Conservation (phyloP, 2,888 invertebrate species). For the Nebria salina region DNA sequence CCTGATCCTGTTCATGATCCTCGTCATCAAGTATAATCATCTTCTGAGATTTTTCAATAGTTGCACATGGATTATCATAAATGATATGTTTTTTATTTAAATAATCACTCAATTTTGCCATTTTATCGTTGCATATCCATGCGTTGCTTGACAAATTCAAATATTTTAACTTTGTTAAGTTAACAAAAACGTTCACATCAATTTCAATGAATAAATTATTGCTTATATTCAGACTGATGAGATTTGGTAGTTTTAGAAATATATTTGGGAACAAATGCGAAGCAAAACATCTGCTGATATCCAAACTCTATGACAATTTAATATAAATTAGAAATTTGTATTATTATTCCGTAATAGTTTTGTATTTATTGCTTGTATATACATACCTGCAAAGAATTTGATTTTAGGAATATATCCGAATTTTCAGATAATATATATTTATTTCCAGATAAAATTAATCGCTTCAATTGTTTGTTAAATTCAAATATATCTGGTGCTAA, state of each 20-base stretch:
- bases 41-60: conserved; percentile 27
- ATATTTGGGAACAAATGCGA: conserved; percentile 24
- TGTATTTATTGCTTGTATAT: not conserved
- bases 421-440: conserved; percentile 21
- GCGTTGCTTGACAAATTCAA: conserved; percentile 17
- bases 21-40: conserved; percentile 10
- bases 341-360: not conserved
- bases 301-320: conserved; percentile 10
- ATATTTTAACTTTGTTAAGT: conserved; percentile 17
- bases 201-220: conserved; percentile 29
- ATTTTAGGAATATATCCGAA: conserved; percentile 20
- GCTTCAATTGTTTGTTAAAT: conserved; percentile 17
- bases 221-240: conserved; percentile 16
- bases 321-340: not conserved
- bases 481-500: conserved; percentile 32
- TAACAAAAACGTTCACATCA: not conserved
- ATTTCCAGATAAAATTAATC: conserved; percentile 24
- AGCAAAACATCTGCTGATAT: conserved; percentile 24
- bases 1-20: not conserved
- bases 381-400: conserved; percentile 27
- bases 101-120: conserved; percentile 6
- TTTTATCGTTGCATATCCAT: conserved; percentile 25
- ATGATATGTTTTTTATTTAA: conserved; percentile 17
- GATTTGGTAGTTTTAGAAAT: conserved; percentile 20
- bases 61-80: conserved; percentile 20